These are phyloP conservation scores for Pristionchus japonicus DNA, from an alignment of 2,888 invertebrate species.

Conservation along the genomic window DNA sequence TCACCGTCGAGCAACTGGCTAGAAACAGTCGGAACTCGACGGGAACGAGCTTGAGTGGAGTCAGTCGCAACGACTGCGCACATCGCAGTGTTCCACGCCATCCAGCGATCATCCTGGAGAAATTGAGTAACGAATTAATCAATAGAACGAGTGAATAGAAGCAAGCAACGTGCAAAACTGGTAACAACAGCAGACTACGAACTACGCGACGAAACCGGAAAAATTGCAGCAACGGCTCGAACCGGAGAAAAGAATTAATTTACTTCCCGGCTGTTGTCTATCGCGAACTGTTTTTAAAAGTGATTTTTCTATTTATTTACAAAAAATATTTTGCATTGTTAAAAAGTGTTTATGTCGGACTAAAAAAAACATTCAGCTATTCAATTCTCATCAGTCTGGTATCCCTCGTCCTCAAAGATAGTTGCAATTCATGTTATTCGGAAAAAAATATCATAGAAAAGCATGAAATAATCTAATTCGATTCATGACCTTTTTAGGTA, in stretches of 20 bases:
- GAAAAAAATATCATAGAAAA: too few relatives aligned
- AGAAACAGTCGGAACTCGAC: conserved; percentile 1
- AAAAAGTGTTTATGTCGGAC: too few relatives aligned
- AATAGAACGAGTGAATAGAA: neutral
- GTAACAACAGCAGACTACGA: neutral
- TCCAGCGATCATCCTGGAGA: conserved; percentile 1
- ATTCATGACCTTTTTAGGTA: too few relatives aligned
- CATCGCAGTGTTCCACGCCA: conserved; percentile 27
- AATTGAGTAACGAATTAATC: neutral
- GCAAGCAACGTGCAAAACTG: conserved; percentile 7
- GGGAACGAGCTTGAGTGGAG: neutral
- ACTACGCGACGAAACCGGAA: neutral
- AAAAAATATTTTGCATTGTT: too few relatives aligned
- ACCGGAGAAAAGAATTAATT: neutral
- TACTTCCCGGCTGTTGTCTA: too few relatives aligned
- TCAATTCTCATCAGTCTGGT: too few relatives aligned
- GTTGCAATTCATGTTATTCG: too few relatives aligned
- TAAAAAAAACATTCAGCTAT: too few relatives aligned
- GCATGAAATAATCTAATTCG: too few relatives aligned
- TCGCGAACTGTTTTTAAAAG: neutral
- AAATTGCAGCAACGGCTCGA: neutral
- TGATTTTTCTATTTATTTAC: too few relatives aligned
- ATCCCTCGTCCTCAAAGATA: too few relatives aligned
- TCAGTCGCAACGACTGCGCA: neutral
- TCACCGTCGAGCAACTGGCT: neutral